These are phyloP conservation scores for Cuniculus paca DNA, from an alignment of 2,797 vertebrate genomes.

Conservation along the genomic window DNA sequence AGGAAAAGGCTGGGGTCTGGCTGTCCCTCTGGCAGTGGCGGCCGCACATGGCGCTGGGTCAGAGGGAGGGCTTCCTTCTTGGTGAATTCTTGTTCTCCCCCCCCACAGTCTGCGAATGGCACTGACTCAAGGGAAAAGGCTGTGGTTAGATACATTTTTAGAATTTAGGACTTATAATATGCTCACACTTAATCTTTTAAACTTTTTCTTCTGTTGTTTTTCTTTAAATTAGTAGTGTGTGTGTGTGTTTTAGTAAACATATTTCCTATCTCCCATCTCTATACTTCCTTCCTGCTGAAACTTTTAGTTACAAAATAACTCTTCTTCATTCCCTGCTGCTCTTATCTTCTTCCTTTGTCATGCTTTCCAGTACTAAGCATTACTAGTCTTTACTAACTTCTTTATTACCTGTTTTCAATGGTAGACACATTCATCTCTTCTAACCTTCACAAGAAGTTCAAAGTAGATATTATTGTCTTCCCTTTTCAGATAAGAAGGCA, in stretches of 20 bases:
- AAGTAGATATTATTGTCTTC: background rate
- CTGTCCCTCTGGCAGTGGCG: no score
- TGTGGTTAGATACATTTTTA: conserved; percentile 4
- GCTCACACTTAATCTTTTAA: background rate
- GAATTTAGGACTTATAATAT: background rate
- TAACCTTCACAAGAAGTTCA: background rate
- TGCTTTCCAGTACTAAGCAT: background rate
- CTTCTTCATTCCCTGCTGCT: background rate
- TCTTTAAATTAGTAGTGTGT: background rate
- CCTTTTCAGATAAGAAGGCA: conserved; percentile 19
- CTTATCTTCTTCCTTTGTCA: background rate
- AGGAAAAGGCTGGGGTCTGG: no score
- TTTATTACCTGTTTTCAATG: background rate
- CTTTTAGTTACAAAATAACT: background rate
- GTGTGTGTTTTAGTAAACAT: background rate
- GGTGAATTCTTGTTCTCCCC: no score
- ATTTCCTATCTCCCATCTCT: background rate
- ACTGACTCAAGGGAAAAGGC: no score
- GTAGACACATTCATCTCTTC: background rate
- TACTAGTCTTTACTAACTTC: background rate
- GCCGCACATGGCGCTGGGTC: no score
- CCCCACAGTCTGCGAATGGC: no score
- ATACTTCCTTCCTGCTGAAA: background rate
- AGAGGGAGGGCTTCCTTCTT: no score
- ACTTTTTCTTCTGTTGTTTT: background rate